Conservation (phyloP, 92 coral and sea anemone genomes). For the Parazoanthus swiftii region DNA sequence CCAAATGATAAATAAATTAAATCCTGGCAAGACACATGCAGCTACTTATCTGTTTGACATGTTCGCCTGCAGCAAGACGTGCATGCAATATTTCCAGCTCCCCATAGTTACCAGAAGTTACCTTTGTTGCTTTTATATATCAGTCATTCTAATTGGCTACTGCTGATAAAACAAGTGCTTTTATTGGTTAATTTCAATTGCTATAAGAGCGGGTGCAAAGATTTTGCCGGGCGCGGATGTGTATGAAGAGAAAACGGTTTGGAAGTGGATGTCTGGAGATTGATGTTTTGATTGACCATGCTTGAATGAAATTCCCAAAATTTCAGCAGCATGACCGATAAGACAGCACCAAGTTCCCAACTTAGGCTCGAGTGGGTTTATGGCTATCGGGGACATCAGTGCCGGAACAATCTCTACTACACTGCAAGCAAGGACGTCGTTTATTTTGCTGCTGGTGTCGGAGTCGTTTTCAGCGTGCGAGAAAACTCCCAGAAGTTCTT, state of each 20-base stretch:
- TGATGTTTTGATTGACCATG: conserved; percentile 27
- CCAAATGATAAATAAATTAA: too few relatives aligned
- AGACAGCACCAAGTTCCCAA: conserved; percentile 94
- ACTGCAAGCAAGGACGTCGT: conserved; percentile 87
- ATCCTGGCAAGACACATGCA: neutral
- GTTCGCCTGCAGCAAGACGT: too few relatives aligned
- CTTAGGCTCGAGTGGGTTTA: conserved; percentile 98
- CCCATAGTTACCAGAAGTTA: neutral
- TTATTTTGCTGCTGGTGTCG: conserved; percentile 99
- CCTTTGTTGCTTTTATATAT: neutral
- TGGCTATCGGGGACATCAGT: conserved; percentile 98
- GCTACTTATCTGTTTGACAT: too few relatives aligned
- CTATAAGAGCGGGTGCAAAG: neutral
- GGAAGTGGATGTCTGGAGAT: neutral
- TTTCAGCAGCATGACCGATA: conserved; percentile 78
- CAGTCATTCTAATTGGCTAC: conserved; percentile 22
- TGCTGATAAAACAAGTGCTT: neutral
- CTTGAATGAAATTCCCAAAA: conserved; percentile 14
- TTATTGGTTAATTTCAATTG: conserved; percentile 34
- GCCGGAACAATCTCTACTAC: conserved; percentile 93
- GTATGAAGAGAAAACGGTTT: neutral
- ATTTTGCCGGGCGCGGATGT: conserved; percentile 42
- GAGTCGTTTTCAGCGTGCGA: conserved; percentile 87
- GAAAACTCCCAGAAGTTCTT: conserved; percentile 90
- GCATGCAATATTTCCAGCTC: too few relatives aligned